Conservation (phyloP, 2,888 invertebrate species). For the Orthosia gracilis region DNA sequence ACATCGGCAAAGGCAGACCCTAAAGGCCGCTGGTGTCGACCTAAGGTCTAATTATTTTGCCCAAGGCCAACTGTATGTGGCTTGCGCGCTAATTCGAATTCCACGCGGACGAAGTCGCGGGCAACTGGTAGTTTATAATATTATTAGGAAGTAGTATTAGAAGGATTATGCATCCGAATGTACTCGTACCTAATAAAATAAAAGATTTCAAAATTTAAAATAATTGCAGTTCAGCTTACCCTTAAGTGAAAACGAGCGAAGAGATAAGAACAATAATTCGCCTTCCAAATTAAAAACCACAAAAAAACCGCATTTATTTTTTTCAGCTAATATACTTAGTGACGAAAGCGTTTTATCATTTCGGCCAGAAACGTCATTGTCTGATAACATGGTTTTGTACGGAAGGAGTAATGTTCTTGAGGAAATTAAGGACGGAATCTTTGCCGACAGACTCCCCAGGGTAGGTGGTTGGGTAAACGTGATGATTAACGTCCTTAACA, state of each 20-base stretch:
- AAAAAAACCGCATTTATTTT: constrained; percentile 59
- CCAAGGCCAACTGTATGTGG: too few relatives aligned
- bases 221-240: constrained; percentile 25
- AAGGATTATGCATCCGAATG: too few relatives aligned
- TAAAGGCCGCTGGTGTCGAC: too few relatives aligned
- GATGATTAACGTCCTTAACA: constrained; percentile 83
- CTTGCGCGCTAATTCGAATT: too few relatives aligned
- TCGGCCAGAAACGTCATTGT: constrained; percentile 72
- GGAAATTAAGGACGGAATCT: constrained; percentile 83
- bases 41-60: too few relatives aligned
- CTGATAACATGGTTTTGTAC: constrained; percentile 79
- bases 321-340: constrained; percentile 62
- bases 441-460: constrained; percentile 70
- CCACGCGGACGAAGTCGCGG: too few relatives aligned
- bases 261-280: constrained; percentile 59
- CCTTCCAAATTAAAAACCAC: constrained; percentile 49
- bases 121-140: too few relatives aligned
- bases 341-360: constrained; percentile 70
- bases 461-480: constrained; percentile 67
- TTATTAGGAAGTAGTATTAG: too few relatives aligned
- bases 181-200: too few relatives aligned
- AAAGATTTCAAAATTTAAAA: neutral
- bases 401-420: constrained; percentile 81
- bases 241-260: constrained; percentile 44
- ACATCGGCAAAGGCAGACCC: too few relatives aligned